Base-by-base conservation (phyloP, 2,113 vertebrate species). In the Thymallus thymallus region DNA sequence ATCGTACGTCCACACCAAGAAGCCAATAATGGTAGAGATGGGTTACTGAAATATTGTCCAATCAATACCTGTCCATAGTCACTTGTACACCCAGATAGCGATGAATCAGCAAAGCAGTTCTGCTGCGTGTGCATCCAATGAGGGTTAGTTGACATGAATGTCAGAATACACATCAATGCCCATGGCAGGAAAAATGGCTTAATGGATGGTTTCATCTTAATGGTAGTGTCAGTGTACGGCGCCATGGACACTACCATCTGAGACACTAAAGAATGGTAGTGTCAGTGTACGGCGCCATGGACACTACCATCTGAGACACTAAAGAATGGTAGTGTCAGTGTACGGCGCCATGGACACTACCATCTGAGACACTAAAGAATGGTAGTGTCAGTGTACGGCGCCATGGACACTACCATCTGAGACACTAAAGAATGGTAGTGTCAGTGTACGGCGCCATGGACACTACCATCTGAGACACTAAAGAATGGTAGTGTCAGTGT, bases 11-110 rank as follows among this genome's bases (percentile, higher is more conserved):
- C 26, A 64, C 24, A 29, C 2, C 62, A 29, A 22, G 14, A 29
- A 64, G 26, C 62, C 62, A 64, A 16, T 13, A 30, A 29, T 23
- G 20, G 6, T 22, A 30, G 23, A 29, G 62, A 14, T 16, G 16
- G 12, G 23, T 64, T 64, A 24, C 41, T 46, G 20, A 69, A 64
- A 29, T 55, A n/a, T 55, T 69, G 16, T 26, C 51, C 60, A 61
- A 70, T 69, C 35, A 68, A 16, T 58, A 55, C 58, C 18, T 69
- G 66, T 70, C 71, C 35, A 69, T 73, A 65, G 10, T 55, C 46
- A 63, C 29, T 56, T 65, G 60, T 46, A 46, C 60, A 22, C n/a
- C 26, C 9, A 6, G 24, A 18, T 22, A 73, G 71, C 46, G 35
- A 60, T 60, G 48, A 72, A 51, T 63, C 65, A 29, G 26, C 41